Evolutionary conservation across 2,113 vertebrate species (phyloP).

Genomic region (Sarotherodon lohbergeri): DNA sequence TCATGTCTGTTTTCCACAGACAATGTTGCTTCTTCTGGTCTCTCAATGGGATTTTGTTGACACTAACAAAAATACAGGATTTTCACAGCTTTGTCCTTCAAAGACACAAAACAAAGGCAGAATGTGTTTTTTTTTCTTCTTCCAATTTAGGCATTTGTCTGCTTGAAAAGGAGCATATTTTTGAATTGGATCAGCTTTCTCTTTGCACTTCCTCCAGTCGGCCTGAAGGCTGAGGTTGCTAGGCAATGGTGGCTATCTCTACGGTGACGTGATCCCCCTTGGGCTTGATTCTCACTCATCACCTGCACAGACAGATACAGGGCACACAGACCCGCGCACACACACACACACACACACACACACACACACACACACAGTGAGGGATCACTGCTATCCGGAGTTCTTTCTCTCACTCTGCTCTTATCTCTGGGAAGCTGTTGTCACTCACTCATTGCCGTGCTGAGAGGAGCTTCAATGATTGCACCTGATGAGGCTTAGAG

Average conservation of each 20-base stretch:
- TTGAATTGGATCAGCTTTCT: conserved; percentile 63
- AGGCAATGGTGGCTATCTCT: conserved; percentile 61
- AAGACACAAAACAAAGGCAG: background rate
- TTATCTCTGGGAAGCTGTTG: conserved; percentile 69
- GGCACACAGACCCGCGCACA: background rate
- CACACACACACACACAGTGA: background rate
- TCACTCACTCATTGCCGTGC: conserved; percentile 67
- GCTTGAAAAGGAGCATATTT: conserved; percentile 38
- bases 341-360: background rate
- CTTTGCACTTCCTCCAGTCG: conserved; percentile 45
- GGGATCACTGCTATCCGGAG: conserved; percentile 16
- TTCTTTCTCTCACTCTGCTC: conserved; percentile 39
- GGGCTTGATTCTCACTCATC: conserved; percentile 62
- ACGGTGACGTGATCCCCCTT: conserved; percentile 53
- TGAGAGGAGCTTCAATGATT: conserved; percentile 50
- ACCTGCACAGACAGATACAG: conserved; percentile 45
- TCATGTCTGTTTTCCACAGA: background rate
- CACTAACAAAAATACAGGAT: background rate
- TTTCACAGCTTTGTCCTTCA: background rate
- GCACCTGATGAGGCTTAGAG: conserved; percentile 41
- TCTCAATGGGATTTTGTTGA: background rate
- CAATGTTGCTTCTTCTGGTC: background rate
- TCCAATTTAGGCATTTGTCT: conserved; percentile 13
- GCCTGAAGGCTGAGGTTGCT: conserved; percentile 63
- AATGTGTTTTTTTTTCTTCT: background rate